Evolutionary conservation across 2,888 invertebrate genomes (phyloP).

Genomic region (Meta bourneti): DNA sequence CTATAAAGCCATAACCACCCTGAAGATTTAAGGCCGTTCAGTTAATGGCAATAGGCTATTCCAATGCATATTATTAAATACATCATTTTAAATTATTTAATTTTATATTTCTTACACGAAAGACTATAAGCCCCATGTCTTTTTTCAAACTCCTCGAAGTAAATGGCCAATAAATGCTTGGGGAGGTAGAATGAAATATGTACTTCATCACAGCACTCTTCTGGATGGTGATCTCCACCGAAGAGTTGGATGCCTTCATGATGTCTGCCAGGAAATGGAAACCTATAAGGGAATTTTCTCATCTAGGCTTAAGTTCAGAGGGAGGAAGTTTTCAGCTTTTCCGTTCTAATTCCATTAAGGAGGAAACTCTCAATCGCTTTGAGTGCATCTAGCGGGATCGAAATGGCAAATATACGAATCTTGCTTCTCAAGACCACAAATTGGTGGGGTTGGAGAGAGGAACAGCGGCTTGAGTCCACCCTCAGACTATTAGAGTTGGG

Average conservation of each 20-base stretch:
- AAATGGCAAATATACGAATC: slow-evolving; percentile 62
- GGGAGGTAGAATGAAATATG: background rate
- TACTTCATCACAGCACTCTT: background rate
- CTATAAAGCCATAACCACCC: too few relatives aligned
- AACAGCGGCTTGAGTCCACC: slow-evolving; percentile 20
- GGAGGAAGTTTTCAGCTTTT: slow-evolving; percentile 46
- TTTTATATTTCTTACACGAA: background rate
- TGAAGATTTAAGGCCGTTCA: too few relatives aligned
- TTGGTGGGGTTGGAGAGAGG: slow-evolving; percentile 3
- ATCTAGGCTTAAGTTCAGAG: slow-evolving; percentile 27
- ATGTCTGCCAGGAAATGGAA: slow-evolving; percentile 51
- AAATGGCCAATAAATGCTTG: background rate
- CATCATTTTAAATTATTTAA: too few relatives aligned
- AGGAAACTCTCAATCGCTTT: slow-evolving; percentile 54
- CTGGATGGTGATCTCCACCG: slow-evolving; percentile 30
- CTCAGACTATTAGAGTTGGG: background rate
- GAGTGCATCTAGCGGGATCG: slow-evolving; percentile 64
- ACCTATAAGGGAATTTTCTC: slow-evolving; percentile 50
- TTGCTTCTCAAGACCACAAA: slow-evolving; percentile 47
- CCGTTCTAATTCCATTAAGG: slow-evolving; percentile 70
- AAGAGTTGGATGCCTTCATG: slow-evolving; percentile 12
- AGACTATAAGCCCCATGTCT: background rate
- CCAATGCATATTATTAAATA: too few relatives aligned
- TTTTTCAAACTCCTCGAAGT: background rate
- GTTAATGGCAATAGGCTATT: too few relatives aligned